A percentile compares a stretch with the other conserved stretches of the same genome.
Conservation (phyloP, 2,888 invertebrate species). For the Scaptomyza caliginosa region DNA sequence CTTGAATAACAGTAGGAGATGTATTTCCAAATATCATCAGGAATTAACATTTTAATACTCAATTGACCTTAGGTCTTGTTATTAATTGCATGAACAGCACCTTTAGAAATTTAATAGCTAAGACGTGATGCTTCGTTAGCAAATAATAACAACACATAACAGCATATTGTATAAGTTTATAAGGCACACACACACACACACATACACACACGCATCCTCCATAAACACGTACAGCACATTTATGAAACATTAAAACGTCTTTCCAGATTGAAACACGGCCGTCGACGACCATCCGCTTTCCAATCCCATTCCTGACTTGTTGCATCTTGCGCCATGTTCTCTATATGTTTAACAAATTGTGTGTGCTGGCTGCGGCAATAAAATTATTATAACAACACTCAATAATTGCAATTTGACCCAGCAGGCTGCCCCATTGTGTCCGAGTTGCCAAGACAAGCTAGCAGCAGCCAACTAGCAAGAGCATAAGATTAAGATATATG, state of each 20-base stretch:
- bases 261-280: conserved; percentile 39
- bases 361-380: conserved; percentile 35
- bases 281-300: background rate
- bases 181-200: conserved; percentile 14
- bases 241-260: conserved; percentile 55
- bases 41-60: background rate
- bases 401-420: conserved; percentile 36
- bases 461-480: conserved; percentile 6
- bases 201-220: conserved; percentile 14
- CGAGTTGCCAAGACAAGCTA: conserved; percentile 17
- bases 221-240: conserved; percentile 61
- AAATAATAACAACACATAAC: conserved; percentile 10
- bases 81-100: conserved; percentile 28
- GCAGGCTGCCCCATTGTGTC: conserved; percentile 17
- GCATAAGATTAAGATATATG: background rate
- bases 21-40: background rate
- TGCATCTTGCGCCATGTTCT: conserved; percentile 12
- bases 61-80: background rate
- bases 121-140: conserved; percentile 12
- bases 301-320: conserved; percentile 12
- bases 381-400: conserved; percentile 41
- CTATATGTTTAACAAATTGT: conserved; percentile 54
- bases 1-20: background rate
- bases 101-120: conserved; percentile 23
- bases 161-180: conserved; percentile 12